These are phyloP conservation scores for Phrynocephalus forsythii DNA, from an alignment of 2,797 vertebrate species.

Conservation along the genomic window DNA sequence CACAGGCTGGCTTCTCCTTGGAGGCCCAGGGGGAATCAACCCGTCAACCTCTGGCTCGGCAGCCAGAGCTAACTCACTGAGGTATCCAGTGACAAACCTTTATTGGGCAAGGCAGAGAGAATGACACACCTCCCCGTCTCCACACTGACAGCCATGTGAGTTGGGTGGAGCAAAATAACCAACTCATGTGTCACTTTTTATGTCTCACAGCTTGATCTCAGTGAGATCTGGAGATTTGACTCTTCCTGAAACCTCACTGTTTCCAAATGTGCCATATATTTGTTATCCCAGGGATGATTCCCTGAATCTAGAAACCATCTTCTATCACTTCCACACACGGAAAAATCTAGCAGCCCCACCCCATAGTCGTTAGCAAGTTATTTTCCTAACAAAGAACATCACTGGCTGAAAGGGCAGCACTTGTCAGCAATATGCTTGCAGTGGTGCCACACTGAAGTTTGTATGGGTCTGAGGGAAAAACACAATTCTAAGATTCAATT, in stretches of 20 bases:
- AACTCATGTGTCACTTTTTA: too few relatives aligned
- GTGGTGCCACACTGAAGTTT: background rate
- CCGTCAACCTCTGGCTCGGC: too few relatives aligned
- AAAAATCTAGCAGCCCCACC: background rate
- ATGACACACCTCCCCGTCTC: too few relatives aligned
- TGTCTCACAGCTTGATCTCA: too few relatives aligned
- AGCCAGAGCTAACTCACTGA: too few relatives aligned
- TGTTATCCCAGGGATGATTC: background rate
- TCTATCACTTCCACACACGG: background rate
- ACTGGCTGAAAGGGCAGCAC: background rate
- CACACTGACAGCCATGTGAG: too few relatives aligned
- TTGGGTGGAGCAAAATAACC: too few relatives aligned
- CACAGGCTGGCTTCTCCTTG: too few relatives aligned
- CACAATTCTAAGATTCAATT: background rate
- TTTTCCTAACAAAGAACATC: background rate
- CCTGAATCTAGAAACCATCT: background rate
- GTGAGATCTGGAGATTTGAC: background rate
- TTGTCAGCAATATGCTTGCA: background rate
- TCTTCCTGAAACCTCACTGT: background rate
- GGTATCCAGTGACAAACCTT: too few relatives aligned
- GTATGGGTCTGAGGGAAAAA: too few relatives aligned
- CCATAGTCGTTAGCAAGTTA: background rate
- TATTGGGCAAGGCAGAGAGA: too few relatives aligned
- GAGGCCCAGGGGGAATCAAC: too few relatives aligned
- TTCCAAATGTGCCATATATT: background rate